These are phyloP conservation scores for Philaenus spumarius DNA, from an alignment of 1,140 invertebrate species.

Conservation along the genomic window DNA sequence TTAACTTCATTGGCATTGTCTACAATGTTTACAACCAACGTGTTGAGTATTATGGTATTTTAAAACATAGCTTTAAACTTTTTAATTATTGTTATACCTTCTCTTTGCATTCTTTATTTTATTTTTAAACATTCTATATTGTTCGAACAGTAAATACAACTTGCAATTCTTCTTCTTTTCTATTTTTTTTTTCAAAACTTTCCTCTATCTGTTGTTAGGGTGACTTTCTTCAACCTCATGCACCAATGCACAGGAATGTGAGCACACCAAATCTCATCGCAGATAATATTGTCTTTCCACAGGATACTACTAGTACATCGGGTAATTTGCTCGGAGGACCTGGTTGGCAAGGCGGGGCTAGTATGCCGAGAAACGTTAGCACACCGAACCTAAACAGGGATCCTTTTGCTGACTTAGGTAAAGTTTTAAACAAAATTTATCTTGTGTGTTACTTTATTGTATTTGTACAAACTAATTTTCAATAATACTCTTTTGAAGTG, in stretches of 20 bases:
- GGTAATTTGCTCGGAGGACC: constrained; percentile 5
- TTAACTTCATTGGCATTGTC: too few species aligned
- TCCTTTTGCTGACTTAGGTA: constrained; percentile 48
- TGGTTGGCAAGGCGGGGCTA: constrained; percentile 26
- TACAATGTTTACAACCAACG: too few species aligned
- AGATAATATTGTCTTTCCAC: constrained; percentile 5
- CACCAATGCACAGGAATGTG: constrained; percentile 3
- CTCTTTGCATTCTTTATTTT: too few species aligned
- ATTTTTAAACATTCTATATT: too few species aligned
- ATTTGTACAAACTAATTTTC: background rate
- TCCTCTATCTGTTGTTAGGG: constrained; percentile 6
- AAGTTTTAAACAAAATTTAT: constrained; percentile 6
- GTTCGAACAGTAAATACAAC: too few species aligned
- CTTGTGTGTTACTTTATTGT: background rate
- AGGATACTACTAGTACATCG: background rate
- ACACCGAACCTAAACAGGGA: constrained; percentile 51
- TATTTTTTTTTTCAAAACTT: background rate
- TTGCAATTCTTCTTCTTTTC: background rate
- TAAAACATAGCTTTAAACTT: too few species aligned
- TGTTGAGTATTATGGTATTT: too few species aligned
- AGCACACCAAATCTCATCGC: constrained; percentile 10
- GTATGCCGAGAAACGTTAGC: constrained; percentile 49
- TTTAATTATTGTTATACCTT: too few species aligned
- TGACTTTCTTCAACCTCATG: constrained; percentile 7
- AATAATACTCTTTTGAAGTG: background rate